Evolutionary conservation across 2,797 vertebrate genomes (phyloP).

Genomic region (Tauraco hartlaubi): DNA sequence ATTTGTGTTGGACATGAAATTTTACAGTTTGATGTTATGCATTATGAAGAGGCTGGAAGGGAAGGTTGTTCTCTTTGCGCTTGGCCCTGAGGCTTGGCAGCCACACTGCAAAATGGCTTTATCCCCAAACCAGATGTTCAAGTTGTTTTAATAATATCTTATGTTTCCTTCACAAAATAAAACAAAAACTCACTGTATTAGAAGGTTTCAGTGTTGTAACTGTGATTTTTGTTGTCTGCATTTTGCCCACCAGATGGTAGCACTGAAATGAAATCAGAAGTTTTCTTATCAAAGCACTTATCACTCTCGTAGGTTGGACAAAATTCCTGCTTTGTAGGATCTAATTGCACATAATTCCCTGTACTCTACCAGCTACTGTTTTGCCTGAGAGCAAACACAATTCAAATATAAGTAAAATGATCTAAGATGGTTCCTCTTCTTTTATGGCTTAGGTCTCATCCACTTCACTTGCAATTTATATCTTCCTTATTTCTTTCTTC

Average conservation of each 20-base stretch:
- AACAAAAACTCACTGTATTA: constrained; percentile 78
- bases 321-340: background rate
- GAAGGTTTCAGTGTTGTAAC: constrained; percentile 64
- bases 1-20: constrained; percentile 70
- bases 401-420: background rate
- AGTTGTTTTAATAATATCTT: constrained; percentile 85
- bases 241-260: constrained; percentile 75
- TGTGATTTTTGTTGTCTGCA: constrained; percentile 50
- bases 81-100: constrained; percentile 80
- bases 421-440: background rate
- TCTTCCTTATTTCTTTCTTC: background rate
- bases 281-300: constrained; percentile 26
- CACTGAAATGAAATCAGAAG: constrained; percentile 62
- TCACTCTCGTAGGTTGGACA: background rate
- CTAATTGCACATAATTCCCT: background rate
- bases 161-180: constrained; percentile 79
- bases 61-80: constrained; percentile 73
- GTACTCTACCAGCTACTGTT: background rate
- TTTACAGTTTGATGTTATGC: constrained; percentile 68
- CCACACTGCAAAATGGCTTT: constrained; percentile 77
- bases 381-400: background rate
- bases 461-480: background rate
- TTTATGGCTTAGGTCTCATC: background rate
- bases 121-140: constrained; percentile 85
- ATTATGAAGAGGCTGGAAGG: constrained; percentile 66